Conservation (phyloP, 2,113 vertebrate species). For the Petromus typicus region DNA sequence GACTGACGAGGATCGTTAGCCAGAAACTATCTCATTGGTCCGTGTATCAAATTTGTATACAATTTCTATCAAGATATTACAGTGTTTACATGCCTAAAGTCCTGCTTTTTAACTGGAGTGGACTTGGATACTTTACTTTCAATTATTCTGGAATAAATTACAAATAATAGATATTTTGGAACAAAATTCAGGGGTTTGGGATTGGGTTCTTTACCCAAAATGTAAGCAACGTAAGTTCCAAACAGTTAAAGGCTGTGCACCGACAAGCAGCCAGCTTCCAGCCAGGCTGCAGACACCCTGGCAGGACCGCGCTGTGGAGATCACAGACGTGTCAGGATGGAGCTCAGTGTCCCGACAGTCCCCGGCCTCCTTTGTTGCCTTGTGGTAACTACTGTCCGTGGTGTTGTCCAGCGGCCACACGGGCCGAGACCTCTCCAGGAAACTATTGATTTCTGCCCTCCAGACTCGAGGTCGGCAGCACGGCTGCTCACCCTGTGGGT, state of each 20-base stretch:
- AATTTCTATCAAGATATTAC: constrained; percentile 75
- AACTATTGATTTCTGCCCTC: constrained; percentile 81
- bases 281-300: background rate
- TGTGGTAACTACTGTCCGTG: constrained; percentile 67
- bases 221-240: constrained; percentile 7
- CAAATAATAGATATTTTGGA: background rate
- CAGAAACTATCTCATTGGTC: constrained; percentile 86
- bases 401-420: constrained; percentile 57
- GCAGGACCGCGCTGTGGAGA: fast-evolving
- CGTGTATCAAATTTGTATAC: constrained; percentile 87
- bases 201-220: background rate
- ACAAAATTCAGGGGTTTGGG: background rate
- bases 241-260: background rate
- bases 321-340: background rate
- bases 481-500: constrained; percentile 70
- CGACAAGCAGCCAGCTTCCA: fast-evolving
- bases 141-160: background rate
- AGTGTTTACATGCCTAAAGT: constrained; percentile 75
- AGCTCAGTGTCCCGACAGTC: constrained; percentile 62
- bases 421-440: constrained; percentile 68
- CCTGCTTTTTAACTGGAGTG: background rate
- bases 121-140: background rate
- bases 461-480: constrained; percentile 68
- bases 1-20: constrained; percentile 94
- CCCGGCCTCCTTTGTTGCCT: constrained; percentile 50